Conservation (phyloP, 2,797 vertebrate genomes). For the Anableps anableps region DNA sequence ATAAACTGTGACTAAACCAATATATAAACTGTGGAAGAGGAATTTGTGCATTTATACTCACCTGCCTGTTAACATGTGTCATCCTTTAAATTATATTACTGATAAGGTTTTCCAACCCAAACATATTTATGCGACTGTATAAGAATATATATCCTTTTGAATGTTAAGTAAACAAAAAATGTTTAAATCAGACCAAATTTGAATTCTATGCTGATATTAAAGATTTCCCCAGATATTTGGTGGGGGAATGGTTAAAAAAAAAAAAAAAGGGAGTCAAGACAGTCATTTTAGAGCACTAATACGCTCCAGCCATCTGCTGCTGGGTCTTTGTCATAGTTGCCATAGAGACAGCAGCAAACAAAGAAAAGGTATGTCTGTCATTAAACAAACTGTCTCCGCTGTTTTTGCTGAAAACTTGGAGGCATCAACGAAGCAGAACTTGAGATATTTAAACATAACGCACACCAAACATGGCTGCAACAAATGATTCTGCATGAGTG, state of each 20-base stretch:
- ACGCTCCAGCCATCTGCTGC: slow-evolving; percentile 52
- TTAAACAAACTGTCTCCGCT: slow-evolving; percentile 30
- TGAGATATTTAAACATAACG: not conserved
- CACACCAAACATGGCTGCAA: not conserved
- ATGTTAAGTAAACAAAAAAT: not conserved
- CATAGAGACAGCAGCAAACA: slow-evolving; percentile 70
- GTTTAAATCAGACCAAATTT: not conserved
- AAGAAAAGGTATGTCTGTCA: slow-evolving; percentile 66
- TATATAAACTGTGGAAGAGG: too few relatives aligned
- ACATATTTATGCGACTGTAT: too few relatives aligned
- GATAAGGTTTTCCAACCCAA: too few relatives aligned
- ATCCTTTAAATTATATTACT: not conserved
- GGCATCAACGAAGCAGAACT: slow-evolving; percentile 3
- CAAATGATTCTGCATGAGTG: slow-evolving; percentile 12
- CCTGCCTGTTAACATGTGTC: not conserved
- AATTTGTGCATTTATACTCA: too few relatives aligned
- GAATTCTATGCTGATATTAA: slow-evolving; percentile 20
- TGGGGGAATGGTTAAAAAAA: not conserved
- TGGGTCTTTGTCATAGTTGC: slow-evolving; percentile 66
- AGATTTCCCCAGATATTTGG: slow-evolving; percentile 20
- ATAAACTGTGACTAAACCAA: not conserved
- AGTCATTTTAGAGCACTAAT: slow-evolving; percentile 36
- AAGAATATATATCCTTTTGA: not conserved
- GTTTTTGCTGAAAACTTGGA: slow-evolving; percentile 22
- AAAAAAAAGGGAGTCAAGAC: slow-evolving; percentile 19